Base-by-base conservation (phyloP, 2,113 vertebrate species). In the Tachycineta bicolor region DNA sequence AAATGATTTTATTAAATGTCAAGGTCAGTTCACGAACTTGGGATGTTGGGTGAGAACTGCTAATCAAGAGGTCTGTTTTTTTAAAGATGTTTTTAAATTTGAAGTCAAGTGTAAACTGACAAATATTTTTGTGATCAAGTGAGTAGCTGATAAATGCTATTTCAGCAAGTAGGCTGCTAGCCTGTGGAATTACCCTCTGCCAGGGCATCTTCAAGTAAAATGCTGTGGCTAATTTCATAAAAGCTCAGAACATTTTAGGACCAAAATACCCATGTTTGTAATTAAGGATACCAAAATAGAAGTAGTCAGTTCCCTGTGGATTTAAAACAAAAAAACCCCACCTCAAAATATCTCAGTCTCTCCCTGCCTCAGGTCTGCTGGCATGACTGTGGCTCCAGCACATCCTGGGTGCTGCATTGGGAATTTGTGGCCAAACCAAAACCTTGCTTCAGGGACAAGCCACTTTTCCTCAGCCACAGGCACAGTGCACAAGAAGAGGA, bases 281-380 rank as follows among this genome's bases (percentile, higher is more conserved):
- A 91, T 95, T 91, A 84, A 31, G 16, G 18, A 34, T 70, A 56
- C 71, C 74, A 44, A 94, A 93, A 86, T 65, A 94, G 80, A 62
- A 92, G 59, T 71, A 86, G 55, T 59, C 24, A 9, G 52, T 47
- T 90, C 55, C 26, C 33, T 16, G 22, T 22, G 12, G 39, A 78
- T 88, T 74, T 29, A 22, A 44, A 56, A 59, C 13, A 56, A 76
- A 33, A 23, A 43, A 8, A 13, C 5, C 37, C 37, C 37, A 39
- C 2, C 8, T 2, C 70, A n/a, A 46, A 44, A 52, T 47, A 39
- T 15, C 49, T 78, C 37, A 64, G 49, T 29, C 50, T 86, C 21
- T 95, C 26, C 19, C n/a, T 92, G 1, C 39, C 33, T 90, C 41
- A 44, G 58, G 46, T 68, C 43, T 90, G 67, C 70, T 63, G 60